These are phyloP conservation scores for Pseudoatta argentina DNA, from an alignment of 1,140 invertebrate species.

Conservation along the genomic window DNA sequence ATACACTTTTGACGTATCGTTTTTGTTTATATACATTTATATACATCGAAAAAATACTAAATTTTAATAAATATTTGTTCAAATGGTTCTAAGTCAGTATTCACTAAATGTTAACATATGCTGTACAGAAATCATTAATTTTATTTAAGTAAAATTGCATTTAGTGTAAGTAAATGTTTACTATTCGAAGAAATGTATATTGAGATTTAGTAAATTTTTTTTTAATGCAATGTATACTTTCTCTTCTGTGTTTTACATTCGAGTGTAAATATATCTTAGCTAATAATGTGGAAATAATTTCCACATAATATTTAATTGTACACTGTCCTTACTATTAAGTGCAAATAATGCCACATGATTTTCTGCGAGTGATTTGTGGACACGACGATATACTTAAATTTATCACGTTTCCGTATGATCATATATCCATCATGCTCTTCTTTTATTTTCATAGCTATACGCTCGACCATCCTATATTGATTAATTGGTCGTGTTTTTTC, in stretches of 20 bases:
- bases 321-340: not conserved
- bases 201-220: no score
- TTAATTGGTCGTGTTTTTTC: slow-evolving; percentile 73
- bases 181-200: no score
- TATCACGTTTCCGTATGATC: not conserved
- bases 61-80: not conserved
- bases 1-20: not conserved
- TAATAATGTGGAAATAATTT: not conserved
- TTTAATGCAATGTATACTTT: not conserved
- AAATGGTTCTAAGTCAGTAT: no score
- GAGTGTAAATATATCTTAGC: not conserved
- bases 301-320: no score
- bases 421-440: slow-evolving; percentile 15
- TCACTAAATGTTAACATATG: no score
- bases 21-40: not conserved
- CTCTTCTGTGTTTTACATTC: not conserved
- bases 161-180: no score
- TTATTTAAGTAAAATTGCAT: no score
- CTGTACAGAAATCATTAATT: no score
- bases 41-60: no score
- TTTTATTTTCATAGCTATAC: slow-evolving; percentile 22
- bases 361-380: not conserved
- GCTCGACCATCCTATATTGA: slow-evolving; percentile 58
- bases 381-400: slow-evolving; percentile 14
- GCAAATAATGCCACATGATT: slow-evolving; percentile 7